A percentile compares a stretch with the other conserved stretches of the same genome.
Evolutionary conservation across 2,888 invertebrate genomes (phyloP).

Genomic region (Cheilosia vulpina): DNA sequence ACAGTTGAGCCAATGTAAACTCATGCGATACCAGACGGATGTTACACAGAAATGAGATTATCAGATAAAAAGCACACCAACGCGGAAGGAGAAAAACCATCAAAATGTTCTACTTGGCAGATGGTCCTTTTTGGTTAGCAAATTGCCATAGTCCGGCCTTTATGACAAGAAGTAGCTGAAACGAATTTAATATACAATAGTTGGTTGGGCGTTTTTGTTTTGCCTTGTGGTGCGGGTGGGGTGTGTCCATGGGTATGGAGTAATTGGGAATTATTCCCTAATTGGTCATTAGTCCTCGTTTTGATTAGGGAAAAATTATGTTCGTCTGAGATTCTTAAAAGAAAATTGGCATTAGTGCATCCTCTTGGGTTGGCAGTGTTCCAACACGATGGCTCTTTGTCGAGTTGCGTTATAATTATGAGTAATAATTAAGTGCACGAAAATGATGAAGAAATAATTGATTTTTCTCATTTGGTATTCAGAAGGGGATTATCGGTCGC

Average conservation of each 20-base stretch:
- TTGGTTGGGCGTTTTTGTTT: background rate
- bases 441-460: slow-evolving; percentile 12
- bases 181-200: slow-evolving; percentile 24
- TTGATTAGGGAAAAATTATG: slow-evolving; percentile 52
- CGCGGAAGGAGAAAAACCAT: background rate
- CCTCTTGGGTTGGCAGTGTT: slow-evolving; percentile 5
- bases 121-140: slow-evolving; percentile 29
- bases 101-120: slow-evolving; percentile 19
- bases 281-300: slow-evolving; percentile 58
- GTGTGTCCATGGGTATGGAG: background rate
- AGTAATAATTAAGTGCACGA: slow-evolving; percentile 23
- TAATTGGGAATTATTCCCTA: slow-evolving; percentile 61
- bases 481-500: background rate
- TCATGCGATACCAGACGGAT: slow-evolving; percentile 39
- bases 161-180: slow-evolving; percentile 24
- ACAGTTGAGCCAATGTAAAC: slow-evolving; percentile 43
- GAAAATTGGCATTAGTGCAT: slow-evolving; percentile 44
- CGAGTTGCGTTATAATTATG: too few species aligned
- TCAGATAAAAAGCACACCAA: slow-evolving; percentile 9
- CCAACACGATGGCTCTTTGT: slow-evolving; percentile 3
- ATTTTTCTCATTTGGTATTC: background rate
- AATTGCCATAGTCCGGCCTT: slow-evolving; percentile 28
- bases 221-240: too few species aligned
- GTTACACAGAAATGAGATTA: slow-evolving; percentile 39
- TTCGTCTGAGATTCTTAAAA: slow-evolving; percentile 27